A percentile compares a stretch with the other conserved stretches of the same genome.
These are phyloP conservation scores for Todus mexicanus DNA, from an alignment of 2,797 vertebrate species.

Conservation along the genomic window DNA sequence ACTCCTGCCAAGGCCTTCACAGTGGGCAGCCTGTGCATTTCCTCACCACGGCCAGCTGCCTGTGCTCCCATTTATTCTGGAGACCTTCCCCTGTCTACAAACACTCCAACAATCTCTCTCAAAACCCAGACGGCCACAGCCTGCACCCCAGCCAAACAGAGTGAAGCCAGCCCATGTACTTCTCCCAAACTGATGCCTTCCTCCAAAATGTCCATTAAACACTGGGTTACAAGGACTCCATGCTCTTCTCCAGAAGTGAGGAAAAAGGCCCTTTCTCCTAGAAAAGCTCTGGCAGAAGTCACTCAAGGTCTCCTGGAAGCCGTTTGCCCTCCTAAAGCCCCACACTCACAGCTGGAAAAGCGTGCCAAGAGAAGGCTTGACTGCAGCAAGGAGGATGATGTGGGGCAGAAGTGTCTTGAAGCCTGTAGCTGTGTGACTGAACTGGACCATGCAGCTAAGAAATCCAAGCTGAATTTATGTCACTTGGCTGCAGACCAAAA, in stretches of 20 bases:
- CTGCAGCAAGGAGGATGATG: slow-evolving; percentile 66
- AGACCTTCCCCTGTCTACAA: slow-evolving; percentile 86
- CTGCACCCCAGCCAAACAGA: slow-evolving; percentile 48
- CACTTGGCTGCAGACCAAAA: slow-evolving; percentile 57
- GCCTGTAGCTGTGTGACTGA: slow-evolving; percentile 80
- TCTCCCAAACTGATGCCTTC: slow-evolving; percentile 65
- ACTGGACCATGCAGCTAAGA: slow-evolving; percentile 78
- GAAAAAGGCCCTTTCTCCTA: slow-evolving; percentile 63
- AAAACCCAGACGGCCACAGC: slow-evolving; percentile 18
- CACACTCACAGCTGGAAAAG: slow-evolving; percentile 60
- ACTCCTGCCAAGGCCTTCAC: slow-evolving; percentile 82
- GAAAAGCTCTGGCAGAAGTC: slow-evolving; percentile 77
- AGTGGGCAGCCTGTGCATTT: slow-evolving; percentile 53
- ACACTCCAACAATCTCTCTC: slow-evolving; percentile 69
- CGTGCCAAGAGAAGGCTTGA: slow-evolving; percentile 91
- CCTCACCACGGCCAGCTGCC: slow-evolving; percentile 82
- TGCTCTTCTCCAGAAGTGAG: slow-evolving; percentile 54
- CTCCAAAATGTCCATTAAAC: slow-evolving; percentile 80
- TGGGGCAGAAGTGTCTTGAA: slow-evolving; percentile 70
- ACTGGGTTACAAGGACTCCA: slow-evolving; percentile 81
- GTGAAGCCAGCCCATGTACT: neutral
- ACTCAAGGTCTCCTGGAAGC: slow-evolving; percentile 74
- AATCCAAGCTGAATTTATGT: slow-evolving; percentile 71
- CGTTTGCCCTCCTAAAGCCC: neutral
- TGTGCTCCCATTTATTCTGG: slow-evolving; percentile 82